Evolutionary conservation across 2,113 vertebrate genomes (phyloP).

Genomic region (Collichthys lucidus): DNA sequence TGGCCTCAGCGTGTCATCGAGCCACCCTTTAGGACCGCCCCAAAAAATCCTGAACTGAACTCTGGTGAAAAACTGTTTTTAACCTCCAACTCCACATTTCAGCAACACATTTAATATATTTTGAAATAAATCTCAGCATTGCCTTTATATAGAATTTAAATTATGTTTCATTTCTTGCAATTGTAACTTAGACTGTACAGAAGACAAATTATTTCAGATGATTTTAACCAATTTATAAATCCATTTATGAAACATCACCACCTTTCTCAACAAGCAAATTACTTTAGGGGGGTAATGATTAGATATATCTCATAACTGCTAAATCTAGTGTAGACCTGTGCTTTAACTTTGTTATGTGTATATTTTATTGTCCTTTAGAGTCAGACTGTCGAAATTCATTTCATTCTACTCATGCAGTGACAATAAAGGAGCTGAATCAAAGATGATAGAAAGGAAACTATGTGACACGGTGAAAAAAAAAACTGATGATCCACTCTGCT

Average conservation of each 20-base stretch:
- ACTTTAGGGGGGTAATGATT: neutral
- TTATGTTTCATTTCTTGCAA: neutral
- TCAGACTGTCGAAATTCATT: slow-evolving; percentile 5
- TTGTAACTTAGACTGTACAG: neutral
- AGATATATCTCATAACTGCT: neutral
- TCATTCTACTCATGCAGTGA: slow-evolving; percentile 1
- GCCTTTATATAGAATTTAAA: no score
- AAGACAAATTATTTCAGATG: neutral
- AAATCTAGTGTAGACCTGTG: neutral
- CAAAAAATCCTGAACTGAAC: no score
- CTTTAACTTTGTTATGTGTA: slow-evolving; percentile 12
- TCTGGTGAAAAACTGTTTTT: no score
- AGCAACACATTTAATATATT: no score
- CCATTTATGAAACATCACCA: neutral
- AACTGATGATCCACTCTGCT: slow-evolving; percentile 20
- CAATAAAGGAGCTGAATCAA: slow-evolving; percentile 19
- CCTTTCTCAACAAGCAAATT: slow-evolving; percentile 5
- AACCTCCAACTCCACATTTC: no score
- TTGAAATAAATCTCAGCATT: neutral
- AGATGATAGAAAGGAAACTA: slow-evolving; percentile 29
- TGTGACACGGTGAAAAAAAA: slow-evolving; percentile 32
- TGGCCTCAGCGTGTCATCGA: no score
- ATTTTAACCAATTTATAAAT: slow-evolving; percentile 18
- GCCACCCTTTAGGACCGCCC: no score
- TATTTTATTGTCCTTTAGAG: slow-evolving; percentile 33